Conservation (phyloP, 2,797 vertebrate genomes). For the Anolis apletophallus region DNA sequence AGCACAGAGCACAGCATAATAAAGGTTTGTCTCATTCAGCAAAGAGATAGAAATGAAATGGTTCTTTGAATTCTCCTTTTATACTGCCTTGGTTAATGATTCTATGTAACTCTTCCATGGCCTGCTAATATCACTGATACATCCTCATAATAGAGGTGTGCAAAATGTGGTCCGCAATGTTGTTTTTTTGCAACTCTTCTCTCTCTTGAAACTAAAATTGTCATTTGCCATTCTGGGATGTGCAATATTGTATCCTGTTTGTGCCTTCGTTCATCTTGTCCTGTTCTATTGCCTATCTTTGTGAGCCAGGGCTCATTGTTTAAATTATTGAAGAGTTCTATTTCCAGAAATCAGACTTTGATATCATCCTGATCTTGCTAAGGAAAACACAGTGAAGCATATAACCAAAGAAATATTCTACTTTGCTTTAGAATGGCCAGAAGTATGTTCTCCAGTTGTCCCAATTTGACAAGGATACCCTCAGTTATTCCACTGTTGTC, state of each 20-base stretch:
- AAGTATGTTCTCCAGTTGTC: too few relatives aligned
- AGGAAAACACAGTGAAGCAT: neutral
- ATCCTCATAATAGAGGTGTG: neutral
- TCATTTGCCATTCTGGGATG: neutral
- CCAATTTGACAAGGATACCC: too few relatives aligned
- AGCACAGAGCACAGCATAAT: conserved; percentile 6
- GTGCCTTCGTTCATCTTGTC: neutral
- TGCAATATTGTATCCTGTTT: neutral
- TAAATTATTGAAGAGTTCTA: neutral
- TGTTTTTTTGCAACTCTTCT: too few relatives aligned
- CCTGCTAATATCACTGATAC: neutral
- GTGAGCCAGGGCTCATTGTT: neutral
- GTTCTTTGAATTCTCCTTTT: neutral
- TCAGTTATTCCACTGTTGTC: too few relatives aligned
- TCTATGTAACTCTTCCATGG: neutral
- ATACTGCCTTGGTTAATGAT: neutral
- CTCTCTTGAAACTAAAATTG: neutral
- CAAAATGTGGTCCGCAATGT: too few relatives aligned
- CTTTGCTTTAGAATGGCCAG: too few relatives aligned
- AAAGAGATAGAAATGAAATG: conserved; percentile 20
- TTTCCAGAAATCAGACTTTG: neutral
- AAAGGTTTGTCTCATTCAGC: neutral
- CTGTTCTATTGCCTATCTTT: neutral
- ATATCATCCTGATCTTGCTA: neutral
- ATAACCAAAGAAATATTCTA: neutral